Evolutionary conservation across 2,113 vertebrate genomes (phyloP).

Genomic region (Oceanodroma tethys): DNA sequence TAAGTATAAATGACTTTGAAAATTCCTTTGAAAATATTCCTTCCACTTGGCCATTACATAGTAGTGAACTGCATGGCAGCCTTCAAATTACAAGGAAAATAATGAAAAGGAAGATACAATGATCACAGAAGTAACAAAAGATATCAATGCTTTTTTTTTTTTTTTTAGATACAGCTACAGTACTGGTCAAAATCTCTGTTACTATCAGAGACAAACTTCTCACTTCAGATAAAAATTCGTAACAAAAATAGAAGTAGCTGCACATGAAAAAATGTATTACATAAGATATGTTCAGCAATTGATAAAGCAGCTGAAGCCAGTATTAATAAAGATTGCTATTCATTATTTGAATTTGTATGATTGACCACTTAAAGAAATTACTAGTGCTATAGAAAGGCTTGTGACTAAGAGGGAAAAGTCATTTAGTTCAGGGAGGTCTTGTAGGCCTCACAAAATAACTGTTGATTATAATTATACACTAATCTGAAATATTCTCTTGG

Average conservation of each 20-base stretch:
- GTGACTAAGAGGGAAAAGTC: constrained; percentile 40
- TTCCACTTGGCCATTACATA: not conserved
- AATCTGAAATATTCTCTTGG: constrained; percentile 43
- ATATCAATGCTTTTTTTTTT: not conserved
- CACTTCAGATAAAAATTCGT: not conserved
- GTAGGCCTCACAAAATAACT: constrained; percentile 43
- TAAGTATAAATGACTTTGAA: not conserved
- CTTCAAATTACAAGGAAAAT: not conserved
- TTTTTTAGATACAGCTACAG: not conserved
- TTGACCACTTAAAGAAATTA: constrained; percentile 49
- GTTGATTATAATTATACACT: constrained; percentile 60
- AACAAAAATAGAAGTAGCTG: constrained; percentile 9
- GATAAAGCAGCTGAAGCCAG: not conserved
- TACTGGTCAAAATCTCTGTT: not conserved
- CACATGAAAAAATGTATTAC: not conserved
- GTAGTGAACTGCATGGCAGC: not conserved
- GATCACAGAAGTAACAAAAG: not conserved
- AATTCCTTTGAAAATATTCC: not conserved
- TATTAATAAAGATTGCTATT: constrained; percentile 31
- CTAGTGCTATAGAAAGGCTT: not conserved
- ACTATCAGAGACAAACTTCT: not conserved
- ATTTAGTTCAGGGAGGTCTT: constrained; percentile 52
- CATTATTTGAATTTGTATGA: constrained; percentile 48
- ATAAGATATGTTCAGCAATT: not conserved
- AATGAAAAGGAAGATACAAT: not conserved